Percentiles rank a stretch among this genome's conserved stretches.
phyloP scores from a whole-genome alignment of 2,888 invertebrate species.

The Periphyllus acericola region DNA sequence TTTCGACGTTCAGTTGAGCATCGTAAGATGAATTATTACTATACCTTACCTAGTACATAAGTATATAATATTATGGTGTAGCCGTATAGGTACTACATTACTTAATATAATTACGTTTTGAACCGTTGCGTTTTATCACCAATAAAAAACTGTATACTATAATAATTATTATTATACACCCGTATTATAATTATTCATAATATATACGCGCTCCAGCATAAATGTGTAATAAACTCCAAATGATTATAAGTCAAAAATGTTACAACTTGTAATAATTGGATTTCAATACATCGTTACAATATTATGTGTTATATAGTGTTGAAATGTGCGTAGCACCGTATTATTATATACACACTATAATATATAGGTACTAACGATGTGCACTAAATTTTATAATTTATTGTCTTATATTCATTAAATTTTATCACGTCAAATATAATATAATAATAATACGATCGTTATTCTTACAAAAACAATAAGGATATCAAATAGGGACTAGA shows the following conservation, averaged over 20 bases:
- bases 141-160: neutral
- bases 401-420: neutral
- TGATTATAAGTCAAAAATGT: neutral
- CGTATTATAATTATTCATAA: neutral
- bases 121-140: neutral
- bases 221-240: neutral
- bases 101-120: neutral
- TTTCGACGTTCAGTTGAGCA: neutral
- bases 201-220: neutral
- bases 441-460: neutral
- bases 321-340: neutral
- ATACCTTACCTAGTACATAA: neutral
- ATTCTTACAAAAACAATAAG: neutral
- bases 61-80: no score
- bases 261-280: neutral
- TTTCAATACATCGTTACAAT: neutral
- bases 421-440: neutral
- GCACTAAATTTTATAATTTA: neutral
- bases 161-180: neutral
- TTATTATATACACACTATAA: no score
- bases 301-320: neutral
- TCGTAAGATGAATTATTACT: neutral
- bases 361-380: neutral
- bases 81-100: no score
- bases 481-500: neutral